These are phyloP conservation scores for Ostrea edulis DNA, from an alignment of 1,140 invertebrate genomes.

Conservation along the genomic window DNA sequence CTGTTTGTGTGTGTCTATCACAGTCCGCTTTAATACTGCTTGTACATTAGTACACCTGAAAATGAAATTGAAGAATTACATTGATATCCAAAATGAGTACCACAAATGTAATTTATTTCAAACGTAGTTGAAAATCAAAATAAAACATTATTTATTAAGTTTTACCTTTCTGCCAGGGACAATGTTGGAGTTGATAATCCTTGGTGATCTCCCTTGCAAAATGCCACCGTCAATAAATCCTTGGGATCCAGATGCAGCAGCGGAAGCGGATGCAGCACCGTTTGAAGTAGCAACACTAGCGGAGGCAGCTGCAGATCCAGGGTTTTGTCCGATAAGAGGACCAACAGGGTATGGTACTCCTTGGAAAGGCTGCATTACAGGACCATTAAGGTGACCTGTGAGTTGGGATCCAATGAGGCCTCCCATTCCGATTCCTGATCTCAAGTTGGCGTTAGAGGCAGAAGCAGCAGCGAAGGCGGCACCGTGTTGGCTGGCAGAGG, in stretches of 20 bases:
- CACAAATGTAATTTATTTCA: background rate
- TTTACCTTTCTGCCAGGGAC: slow-evolving; percentile 4
- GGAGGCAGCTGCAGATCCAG: background rate
- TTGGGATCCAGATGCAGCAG: background rate
- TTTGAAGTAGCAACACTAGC: background rate
- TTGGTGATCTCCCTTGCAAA: background rate
- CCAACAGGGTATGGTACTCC: background rate
- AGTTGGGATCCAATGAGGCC: background rate
- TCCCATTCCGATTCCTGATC: background rate
- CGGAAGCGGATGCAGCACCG: background rate
- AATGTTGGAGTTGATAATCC: background rate
- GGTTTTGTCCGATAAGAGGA: background rate
- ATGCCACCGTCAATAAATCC: background rate
- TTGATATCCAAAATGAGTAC: background rate
- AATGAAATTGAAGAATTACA: background rate
- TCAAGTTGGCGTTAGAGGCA: background rate
- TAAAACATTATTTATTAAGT: background rate
- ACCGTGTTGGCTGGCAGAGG: background rate
- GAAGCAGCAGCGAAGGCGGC: background rate
- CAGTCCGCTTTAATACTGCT: background rate
- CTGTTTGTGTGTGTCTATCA: background rate
- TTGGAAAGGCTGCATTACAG: background rate
- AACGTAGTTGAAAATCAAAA: background rate
- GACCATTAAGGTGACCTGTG: background rate
- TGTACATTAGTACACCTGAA: background rate